These are phyloP conservation scores for Ypsolopha sequella DNA, from an alignment of 2,888 invertebrate genomes.

Conservation along the genomic window DNA sequence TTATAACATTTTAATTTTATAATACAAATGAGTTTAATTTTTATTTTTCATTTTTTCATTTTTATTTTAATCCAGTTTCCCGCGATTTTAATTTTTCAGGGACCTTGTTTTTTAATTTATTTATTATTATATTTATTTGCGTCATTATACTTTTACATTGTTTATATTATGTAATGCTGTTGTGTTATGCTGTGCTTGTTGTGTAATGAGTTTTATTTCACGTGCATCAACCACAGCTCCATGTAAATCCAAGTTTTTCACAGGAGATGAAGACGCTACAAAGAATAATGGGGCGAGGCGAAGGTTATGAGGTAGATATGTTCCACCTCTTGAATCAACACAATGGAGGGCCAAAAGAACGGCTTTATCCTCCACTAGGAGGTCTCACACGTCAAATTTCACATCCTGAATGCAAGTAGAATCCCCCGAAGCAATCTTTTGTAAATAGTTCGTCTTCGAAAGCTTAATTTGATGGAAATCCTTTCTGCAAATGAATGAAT, in stretches of 20 bases:
- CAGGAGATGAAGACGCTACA: slow-evolving; percentile 38
- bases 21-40: too few species aligned
- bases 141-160: too few species aligned
- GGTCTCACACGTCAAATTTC: slow-evolving; percentile 68
- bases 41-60: too few species aligned
- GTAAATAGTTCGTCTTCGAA: slow-evolving; percentile 56
- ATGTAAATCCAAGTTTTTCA: slow-evolving; percentile 14
- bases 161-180: too few species aligned
- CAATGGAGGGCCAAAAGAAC: slow-evolving; percentile 30
- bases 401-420: slow-evolving; percentile 51
- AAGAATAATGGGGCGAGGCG: slow-evolving; percentile 44
- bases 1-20: too few species aligned
- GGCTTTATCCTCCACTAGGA: slow-evolving; percentile 33
- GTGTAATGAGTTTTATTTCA: too few species aligned
- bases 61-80: too few species aligned
- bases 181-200: too few species aligned
- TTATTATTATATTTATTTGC: too few species aligned
- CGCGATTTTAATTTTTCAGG: too few species aligned
- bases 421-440: slow-evolving; percentile 57
- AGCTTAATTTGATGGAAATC: slow-evolving; percentile 68
- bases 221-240: slow-evolving; percentile 18
- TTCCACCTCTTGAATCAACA: slow-evolving; percentile 33
- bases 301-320: slow-evolving; percentile 50
- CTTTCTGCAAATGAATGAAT: slow-evolving; percentile 31
- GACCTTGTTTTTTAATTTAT: too few species aligned